Conservation (phyloP, 2,888 invertebrate species). For the Drosophila ezoana region DNA sequence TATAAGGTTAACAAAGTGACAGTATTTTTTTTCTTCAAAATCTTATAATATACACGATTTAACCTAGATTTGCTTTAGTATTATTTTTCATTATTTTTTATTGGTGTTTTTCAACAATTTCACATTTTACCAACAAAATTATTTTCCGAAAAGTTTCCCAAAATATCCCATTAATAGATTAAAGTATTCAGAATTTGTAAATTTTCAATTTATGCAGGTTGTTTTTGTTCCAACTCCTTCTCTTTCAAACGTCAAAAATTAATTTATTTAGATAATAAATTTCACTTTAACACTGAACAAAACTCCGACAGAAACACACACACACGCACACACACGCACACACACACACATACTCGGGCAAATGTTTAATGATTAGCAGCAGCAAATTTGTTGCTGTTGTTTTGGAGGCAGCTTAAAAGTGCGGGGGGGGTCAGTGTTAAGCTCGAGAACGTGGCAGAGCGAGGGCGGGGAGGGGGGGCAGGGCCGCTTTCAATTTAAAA, state of each 20-base stretch:
- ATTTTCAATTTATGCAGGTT: background rate
- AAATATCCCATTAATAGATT: no score
- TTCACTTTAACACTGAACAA: slow-evolving; percentile 33
- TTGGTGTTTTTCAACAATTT: no score
- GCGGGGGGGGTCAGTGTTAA: background rate
- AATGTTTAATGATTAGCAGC: slow-evolving; percentile 60
- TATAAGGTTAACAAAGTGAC: no score
- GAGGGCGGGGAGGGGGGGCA: background rate
- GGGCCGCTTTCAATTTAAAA: slow-evolving; percentile 62
- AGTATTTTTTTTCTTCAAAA: no score
- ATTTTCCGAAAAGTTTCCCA: no score
- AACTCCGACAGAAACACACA: slow-evolving; percentile 4
- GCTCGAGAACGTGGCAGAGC: background rate
- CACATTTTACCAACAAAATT: no score
- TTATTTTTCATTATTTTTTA: no score
- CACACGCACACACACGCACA: background rate
- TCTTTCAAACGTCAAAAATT: slow-evolving; percentile 1
- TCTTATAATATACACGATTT: no score
- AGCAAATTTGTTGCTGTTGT: slow-evolving; percentile 37
- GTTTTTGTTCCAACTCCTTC: background rate
- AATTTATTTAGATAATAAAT: slow-evolving; percentile 54
- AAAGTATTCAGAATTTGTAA: background rate
- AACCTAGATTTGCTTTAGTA: no score
- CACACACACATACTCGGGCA: slow-evolving; percentile 15
- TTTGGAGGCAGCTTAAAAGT: background rate